A percentile compares a stretch with the other conserved stretches of the same genome.
phyloP scores from a whole-genome alignment of 2,888 invertebrate species.

The Loripinus fragilis region DNA sequence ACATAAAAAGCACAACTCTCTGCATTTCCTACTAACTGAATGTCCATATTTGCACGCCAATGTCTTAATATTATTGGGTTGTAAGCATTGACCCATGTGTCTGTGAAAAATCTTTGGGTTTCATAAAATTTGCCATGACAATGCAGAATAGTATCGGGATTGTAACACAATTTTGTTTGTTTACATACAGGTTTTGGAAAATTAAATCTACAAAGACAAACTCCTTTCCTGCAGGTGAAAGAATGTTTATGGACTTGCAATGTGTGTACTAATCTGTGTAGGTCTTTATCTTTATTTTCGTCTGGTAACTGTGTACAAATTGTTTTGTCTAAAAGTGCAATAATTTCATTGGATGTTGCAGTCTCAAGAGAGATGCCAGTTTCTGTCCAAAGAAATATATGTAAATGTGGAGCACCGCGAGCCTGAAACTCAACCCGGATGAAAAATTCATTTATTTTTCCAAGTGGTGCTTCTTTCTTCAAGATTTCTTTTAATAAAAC shows the following conservation, averaged over 20 bases:
- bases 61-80: constrained; percentile 18
- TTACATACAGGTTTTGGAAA: not conserved
- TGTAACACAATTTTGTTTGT: not conserved
- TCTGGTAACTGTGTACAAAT: constrained; percentile 1
- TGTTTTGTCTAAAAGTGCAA: not conserved
- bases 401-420: not conserved
- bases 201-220: not conserved
- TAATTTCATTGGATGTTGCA: not conserved
- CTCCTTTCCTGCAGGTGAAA: not conserved
- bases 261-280: not conserved
- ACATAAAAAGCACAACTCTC: constrained; percentile 32
- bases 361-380: not conserved
- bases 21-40: constrained; percentile 29
- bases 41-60: constrained; percentile 43
- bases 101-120: constrained; percentile 23
- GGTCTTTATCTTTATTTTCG: not conserved
- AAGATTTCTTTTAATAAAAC: not conserved
- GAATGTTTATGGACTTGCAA: constrained; percentile 11
- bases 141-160: not conserved
- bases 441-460: not conserved
- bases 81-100: constrained; percentile 29
- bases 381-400: constrained; percentile 2
- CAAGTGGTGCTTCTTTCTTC: not conserved
- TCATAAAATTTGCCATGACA: constrained; percentile 39
- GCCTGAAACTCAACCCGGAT: not conserved